A percentile compares a stretch with the other conserved stretches of the same genome.
Conservation (phyloP, 1,140 invertebrate species). For the Leptinotarsa lineolata region DNA sequence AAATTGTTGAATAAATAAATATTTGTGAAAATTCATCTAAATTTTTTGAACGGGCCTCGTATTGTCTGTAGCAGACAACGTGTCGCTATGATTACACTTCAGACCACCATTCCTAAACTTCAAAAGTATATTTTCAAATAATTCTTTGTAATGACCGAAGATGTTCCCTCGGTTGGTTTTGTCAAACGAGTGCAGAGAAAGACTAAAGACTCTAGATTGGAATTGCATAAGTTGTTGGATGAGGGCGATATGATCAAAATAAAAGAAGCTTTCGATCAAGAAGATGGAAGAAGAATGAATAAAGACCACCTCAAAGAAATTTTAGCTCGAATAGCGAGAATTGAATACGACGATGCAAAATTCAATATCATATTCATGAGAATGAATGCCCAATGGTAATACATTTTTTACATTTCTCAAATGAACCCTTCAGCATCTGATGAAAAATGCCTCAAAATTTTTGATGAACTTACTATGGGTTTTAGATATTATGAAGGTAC, state of each 20-base stretch:
- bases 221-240: slow-evolving; percentile 43
- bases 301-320: slow-evolving; percentile 41
- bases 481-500: no score
- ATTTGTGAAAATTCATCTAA: no score
- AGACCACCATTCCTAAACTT: no score
- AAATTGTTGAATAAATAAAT: no score
- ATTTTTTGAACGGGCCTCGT: no score
- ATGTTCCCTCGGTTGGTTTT: background rate
- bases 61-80: no score
- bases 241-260: slow-evolving; percentile 45
- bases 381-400: slow-evolving; percentile 46
- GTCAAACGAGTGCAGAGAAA: background rate
- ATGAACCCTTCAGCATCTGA: background rate
- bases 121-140: background rate
- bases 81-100: no score
- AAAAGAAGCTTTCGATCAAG: slow-evolving; percentile 43
- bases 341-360: slow-evolving; percentile 42
- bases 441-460: no score
- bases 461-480: background rate
- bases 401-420: background rate
- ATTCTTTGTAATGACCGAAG: background rate
- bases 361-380: slow-evolving; percentile 46
- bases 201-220: slow-evolving; percentile 10
- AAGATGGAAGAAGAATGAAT: slow-evolving; percentile 43
- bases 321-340: slow-evolving; percentile 36